These are phyloP conservation scores for Antheraea yamamai DNA, from an alignment of 2,888 invertebrate genomes.

Conservation along the genomic window DNA sequence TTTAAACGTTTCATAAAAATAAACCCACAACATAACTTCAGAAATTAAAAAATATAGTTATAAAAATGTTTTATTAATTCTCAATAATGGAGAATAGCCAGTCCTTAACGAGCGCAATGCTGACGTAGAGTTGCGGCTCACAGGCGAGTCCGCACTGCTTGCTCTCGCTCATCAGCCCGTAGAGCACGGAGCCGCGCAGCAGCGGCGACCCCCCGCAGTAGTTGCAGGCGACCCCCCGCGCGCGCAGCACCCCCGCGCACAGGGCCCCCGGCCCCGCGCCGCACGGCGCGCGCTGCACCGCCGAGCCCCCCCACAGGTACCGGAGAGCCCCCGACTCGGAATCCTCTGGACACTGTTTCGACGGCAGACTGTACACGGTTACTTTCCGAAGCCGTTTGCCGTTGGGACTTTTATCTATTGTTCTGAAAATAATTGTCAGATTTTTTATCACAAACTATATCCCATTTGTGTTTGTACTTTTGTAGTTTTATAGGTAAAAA, in stretches of 20 bases:
- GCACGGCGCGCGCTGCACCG: constrained; percentile 28
- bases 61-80: constrained; percentile 30
- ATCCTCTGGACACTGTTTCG: constrained; percentile 33
- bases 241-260: constrained; percentile 43
- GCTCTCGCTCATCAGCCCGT: constrained; percentile 54
- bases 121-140: constrained; percentile 59
- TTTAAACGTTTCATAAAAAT: too few relatives aligned
- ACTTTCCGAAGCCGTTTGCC: constrained; percentile 41
- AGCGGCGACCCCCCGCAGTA: constrained; percentile 67
- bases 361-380: constrained; percentile 34
- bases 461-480: neutral
- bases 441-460: neutral
- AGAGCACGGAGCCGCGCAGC: constrained; percentile 41
- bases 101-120: constrained; percentile 45
- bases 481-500: neutral
- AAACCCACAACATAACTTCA: neutral
- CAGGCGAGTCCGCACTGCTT: constrained; percentile 56
- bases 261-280: constrained; percentile 33
- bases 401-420: constrained; percentile 31
- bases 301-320: constrained; percentile 39
- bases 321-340: constrained; percentile 40
- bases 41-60: neutral
- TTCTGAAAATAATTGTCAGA: constrained; percentile 32
- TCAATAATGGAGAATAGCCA: constrained; percentile 52
- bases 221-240: constrained; percentile 48